These are phyloP conservation scores for Lamellibrachia luymesi DNA, from an alignment of 1,140 invertebrate species.

Conservation along the genomic window DNA sequence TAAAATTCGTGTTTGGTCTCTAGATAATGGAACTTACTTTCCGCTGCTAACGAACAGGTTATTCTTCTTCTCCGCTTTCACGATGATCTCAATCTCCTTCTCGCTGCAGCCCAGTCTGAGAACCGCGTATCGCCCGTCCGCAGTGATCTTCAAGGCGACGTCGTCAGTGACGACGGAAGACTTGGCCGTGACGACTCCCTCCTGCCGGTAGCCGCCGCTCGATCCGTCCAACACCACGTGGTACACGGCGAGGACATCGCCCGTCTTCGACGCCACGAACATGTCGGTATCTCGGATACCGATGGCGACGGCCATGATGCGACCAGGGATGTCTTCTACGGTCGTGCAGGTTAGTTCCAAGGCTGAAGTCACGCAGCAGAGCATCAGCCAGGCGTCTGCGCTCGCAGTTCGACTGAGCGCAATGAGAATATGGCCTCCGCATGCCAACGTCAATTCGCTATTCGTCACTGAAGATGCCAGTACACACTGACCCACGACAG, in stretches of 20 bases:
- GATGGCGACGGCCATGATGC: neutral
- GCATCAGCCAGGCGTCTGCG: too few relatives aligned
- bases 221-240: neutral
- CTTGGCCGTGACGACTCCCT: neutral
- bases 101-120: neutral
- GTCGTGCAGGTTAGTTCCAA: too few relatives aligned
- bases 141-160: neutral
- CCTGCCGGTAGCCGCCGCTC: neutral
- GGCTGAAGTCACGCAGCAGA: too few relatives aligned
- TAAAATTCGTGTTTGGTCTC: too few relatives aligned
- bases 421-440: too few relatives aligned
- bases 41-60: too few relatives aligned
- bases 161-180: neutral
- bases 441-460: too few relatives aligned
- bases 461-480: too few relatives aligned
- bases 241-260: neutral
- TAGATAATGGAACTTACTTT: too few relatives aligned
- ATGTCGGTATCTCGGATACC: neutral
- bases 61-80: neutral
- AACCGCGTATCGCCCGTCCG: neutral
- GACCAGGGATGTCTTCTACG: too few relatives aligned
- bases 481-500: too few relatives aligned
- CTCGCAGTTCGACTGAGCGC: too few relatives aligned
- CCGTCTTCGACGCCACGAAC: neutral
- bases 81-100: constrained; percentile 3